phyloP scores from a whole-genome alignment of 2,113 vertebrate species.

The Irena cyanogastra region DNA sequence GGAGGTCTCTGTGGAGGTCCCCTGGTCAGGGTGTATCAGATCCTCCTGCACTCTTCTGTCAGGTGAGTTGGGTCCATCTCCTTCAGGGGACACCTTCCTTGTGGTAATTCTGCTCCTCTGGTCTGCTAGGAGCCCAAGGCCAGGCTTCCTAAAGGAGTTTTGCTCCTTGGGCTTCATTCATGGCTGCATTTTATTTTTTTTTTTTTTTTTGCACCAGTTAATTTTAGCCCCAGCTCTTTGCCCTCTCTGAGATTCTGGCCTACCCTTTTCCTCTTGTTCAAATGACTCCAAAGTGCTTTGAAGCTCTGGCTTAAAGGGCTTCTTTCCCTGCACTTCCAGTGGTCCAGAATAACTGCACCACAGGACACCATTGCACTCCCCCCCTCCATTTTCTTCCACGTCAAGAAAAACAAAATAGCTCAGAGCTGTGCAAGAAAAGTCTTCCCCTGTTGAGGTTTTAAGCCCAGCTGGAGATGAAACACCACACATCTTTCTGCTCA shows the following conservation, averaged over 20 bases:
- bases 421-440: background rate
- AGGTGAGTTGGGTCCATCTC: background rate
- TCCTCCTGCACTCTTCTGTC: background rate
- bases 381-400: background rate
- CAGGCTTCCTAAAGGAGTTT: background rate
- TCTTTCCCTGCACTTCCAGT: background rate
- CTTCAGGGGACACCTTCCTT: background rate
- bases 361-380: background rate
- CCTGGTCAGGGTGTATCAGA: background rate
- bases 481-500: background rate
- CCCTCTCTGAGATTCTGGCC: background rate
- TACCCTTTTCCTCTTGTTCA: background rate
- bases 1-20: background rate
- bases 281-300: background rate
- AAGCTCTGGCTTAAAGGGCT: background rate
- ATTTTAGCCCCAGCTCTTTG: background rate
- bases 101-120: background rate
- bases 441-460: background rate
- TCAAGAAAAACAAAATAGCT: background rate
- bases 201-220: background rate
- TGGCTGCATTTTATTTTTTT: background rate
- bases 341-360: background rate
- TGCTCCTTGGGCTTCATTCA: background rate
- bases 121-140: background rate
- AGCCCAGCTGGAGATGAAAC: background rate